Evolutionary conservation across 2,888 invertebrate genomes (phyloP), one percentile per base, ranked within the genome.

Genomic region (Onthophagus sagittarius): DNA sequence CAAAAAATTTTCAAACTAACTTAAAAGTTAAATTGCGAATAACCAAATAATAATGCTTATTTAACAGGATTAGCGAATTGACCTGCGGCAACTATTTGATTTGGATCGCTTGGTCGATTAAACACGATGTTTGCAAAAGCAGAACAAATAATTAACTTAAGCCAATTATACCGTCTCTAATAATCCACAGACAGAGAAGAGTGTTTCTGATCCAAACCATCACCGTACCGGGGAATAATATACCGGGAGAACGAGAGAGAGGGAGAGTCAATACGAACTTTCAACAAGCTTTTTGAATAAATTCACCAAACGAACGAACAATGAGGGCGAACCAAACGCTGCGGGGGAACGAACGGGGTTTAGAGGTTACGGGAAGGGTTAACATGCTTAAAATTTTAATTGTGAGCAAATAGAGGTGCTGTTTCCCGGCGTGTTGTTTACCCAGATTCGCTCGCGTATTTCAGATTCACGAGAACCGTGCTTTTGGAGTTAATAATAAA

Each of bases 381-480:
- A 85, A 84, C 82, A 83, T 83, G 85, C 85, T 84, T 85, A 83
- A 84, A 84, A 85, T 85, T 85, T 85, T 85, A 85, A 85, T 85
- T 85, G 85, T 85, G 85, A 85, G 83, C 85, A 85, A 85, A 85
- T 85, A 85, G 62, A 13, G 67, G 14, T 23, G 23, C 39, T 53
- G 39, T 11, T 53, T 11, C 23, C 23, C 23, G 23, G 23, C 64
- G 13, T 32, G 67, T 23, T 67, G 67, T 67, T 67, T 67, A 23
- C 23, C n/a, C 67, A 67, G 67, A 67, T 53, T 53, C 39, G 5
- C 39, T 53, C 39, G 23, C 23, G 39, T 53, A 53, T 53, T 53
- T 53, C 39, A 53, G 39, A 53, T 7, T 11, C 23, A 23, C 23
- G 23, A 3, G 23, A 23, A 23, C 11, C 39, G 39, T 53, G 39